Conservation (phyloP, 2,113 vertebrate species). For the Hemibagrus wyckioides region DNA sequence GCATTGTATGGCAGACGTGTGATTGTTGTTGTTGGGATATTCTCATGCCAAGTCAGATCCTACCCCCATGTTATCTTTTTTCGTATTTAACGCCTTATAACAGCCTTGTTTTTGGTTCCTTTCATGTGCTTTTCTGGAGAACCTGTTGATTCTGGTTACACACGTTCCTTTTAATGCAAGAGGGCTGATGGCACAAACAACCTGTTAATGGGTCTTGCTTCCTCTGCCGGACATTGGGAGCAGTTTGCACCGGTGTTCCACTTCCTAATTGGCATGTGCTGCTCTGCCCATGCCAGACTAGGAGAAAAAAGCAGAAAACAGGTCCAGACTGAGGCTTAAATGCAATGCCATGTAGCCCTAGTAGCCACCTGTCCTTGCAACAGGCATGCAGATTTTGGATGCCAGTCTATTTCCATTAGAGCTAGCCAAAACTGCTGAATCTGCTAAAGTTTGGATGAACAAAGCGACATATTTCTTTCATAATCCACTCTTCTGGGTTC, state of each 20-base stretch:
- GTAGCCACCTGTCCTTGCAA: conserved; percentile 56
- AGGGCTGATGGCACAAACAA: conserved; percentile 54
- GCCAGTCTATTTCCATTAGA: conserved; percentile 38
- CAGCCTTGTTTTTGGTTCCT: neutral
- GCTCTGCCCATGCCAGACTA: conserved; percentile 64
- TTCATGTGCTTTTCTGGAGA: neutral
- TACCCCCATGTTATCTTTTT: neutral
- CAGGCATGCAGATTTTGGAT: conserved; percentile 50
- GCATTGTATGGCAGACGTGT: conserved; percentile 36
- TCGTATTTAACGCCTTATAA: neutral
- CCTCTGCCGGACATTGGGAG: conserved; percentile 53
- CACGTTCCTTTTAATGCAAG: neutral
- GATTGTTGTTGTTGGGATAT: conserved; percentile 18
- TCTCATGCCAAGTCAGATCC: conserved; percentile 10
- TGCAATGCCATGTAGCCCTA: conserved; percentile 51
- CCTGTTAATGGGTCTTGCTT: conserved; percentile 51
- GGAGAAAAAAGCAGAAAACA: conserved; percentile 60
- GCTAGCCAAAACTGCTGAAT: neutral
- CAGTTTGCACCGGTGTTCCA: conserved; percentile 59
- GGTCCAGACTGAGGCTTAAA: conserved; percentile 58
- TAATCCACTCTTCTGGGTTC: conserved; percentile 53
- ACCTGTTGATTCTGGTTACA: neutral
- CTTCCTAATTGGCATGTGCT: conserved; percentile 69
- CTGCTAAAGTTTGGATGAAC: conserved; percentile 57
- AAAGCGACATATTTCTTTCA: conserved; percentile 52